Evolutionary conservation across 2,888 invertebrate genomes (phyloP), one percentile per base, ranked within the genome.

Genomic region (Ophioninae sp.): DNA sequence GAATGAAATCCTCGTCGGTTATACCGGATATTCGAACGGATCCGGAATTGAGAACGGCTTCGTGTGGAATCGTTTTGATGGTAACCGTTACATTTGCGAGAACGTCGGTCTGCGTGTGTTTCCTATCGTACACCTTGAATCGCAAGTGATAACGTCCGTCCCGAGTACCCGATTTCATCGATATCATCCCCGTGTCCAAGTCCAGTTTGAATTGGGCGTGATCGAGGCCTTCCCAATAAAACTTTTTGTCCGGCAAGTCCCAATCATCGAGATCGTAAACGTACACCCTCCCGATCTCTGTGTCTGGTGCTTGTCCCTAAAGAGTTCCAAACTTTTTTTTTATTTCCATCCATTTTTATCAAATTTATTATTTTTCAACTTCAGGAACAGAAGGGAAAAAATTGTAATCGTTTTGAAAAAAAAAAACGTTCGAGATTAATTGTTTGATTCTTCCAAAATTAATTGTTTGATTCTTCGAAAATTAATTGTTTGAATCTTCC

Each of bases 231-330:
- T 98, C 98, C 98, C 98, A 98, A 91, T 97, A 98, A 94, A 99
- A 99, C 90, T 97, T 98, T 93, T 99, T 99, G 93, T 99, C 99
- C 0, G 97, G 97, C 86, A 99, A 94, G 94, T 99, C 99, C 99
- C 99, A 99, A 93, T 99, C 99, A 93, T 99, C 99, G 86, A 97
- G 94, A 93, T 99, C 99, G 91, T 98, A 98, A 0, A 99, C 99
- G 93, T 99, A 99, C 8, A 99, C 99, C 85, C 98, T 95, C 56
- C 99, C 99, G 85, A 99, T 97, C 93, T 97, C 97, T 0, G 98
- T 97, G 88, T 97, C 97, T 39, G 97, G 97, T 79, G 97, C 96
- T 93, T 97, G 96, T 17, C 97, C 97, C 95, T 97, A 95, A 39
- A 75, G 73, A 56, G 30, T 69, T 23, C 6, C 1, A 51, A 7